phyloP scores from a whole-genome alignment of 1,140 invertebrate genomes.

The Halictus rubicundus region DNA sequence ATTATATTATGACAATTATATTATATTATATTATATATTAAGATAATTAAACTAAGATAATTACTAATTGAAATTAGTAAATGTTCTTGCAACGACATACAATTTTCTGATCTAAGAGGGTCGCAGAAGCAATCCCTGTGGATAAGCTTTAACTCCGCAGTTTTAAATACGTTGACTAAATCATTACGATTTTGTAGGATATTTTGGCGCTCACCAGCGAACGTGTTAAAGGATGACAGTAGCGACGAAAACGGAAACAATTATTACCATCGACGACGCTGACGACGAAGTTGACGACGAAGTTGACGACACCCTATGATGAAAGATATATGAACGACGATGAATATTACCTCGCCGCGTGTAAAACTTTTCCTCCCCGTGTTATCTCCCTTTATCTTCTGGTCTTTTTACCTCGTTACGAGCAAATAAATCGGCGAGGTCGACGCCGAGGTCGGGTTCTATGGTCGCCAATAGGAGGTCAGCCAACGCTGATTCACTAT shows the following conservation, averaged over 20 bases:
- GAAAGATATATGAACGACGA: constrained; percentile 56
- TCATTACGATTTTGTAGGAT: neutral
- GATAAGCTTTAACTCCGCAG: no score
- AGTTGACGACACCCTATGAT: constrained; percentile 46
- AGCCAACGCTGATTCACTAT: constrained; percentile 72
- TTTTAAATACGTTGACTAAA: no score
- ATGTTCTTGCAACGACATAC: no score
- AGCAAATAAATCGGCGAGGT: constrained; percentile 73
- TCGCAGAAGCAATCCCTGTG: no score
- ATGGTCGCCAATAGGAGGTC: constrained; percentile 72
- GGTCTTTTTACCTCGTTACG: constrained; percentile 69
- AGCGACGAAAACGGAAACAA: constrained; percentile 3
- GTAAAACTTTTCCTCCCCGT: constrained; percentile 24
- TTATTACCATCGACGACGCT: constrained; percentile 36
- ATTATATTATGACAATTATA: no score
- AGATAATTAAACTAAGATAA: no score
- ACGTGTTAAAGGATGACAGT: neutral
- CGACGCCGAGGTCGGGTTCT: constrained; percentile 67
- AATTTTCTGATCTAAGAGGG: no score
- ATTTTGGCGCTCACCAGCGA: neutral
- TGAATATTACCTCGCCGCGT: constrained; percentile 52
- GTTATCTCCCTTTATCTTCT: constrained; percentile 11
- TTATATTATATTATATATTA: no score
- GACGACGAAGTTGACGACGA: constrained; percentile 36
- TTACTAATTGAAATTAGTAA: no score